These are phyloP conservation scores for Noctua janthina DNA, from an alignment of 2,888 invertebrate genomes.

Conservation along the genomic window DNA sequence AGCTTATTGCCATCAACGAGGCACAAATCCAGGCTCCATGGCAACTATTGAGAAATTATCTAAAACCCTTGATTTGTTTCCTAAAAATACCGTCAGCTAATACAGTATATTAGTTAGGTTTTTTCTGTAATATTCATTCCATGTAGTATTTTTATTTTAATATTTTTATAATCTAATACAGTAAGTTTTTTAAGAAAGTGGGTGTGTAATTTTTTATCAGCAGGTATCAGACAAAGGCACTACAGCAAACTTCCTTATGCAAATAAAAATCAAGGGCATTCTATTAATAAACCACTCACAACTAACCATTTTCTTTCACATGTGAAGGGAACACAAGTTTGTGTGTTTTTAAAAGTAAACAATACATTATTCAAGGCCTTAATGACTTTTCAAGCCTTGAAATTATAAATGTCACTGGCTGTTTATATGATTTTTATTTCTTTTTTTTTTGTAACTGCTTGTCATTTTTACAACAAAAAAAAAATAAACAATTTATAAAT, in stretches of 20 bases:
- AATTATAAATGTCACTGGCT: slow-evolving; percentile 54
- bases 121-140: background rate
- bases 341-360: slow-evolving; percentile 44
- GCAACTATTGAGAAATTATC: background rate
- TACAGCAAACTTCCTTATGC: slow-evolving; percentile 43
- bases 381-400: slow-evolving; percentile 60
- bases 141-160: background rate
- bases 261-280: slow-evolving; percentile 51
- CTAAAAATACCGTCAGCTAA: background rate
- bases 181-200: background rate
- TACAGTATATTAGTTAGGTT: background rate
- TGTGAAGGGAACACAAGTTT: slow-evolving; percentile 59
- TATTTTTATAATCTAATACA: background rate
- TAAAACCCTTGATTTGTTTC: background rate
- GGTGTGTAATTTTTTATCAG: slow-evolving; percentile 2
- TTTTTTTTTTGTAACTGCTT: slow-evolving; percentile 3
- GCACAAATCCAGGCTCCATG: background rate
- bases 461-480: background rate
- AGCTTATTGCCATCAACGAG: too few relatives aligned
- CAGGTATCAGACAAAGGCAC: slow-evolving; percentile 16
- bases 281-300: slow-evolving; percentile 51
- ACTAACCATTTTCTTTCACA: slow-evolving; percentile 57
- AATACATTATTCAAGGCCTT: slow-evolving; percentile 35
- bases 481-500: background rate
- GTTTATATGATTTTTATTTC: slow-evolving; percentile 8